phyloP scores from a whole-genome alignment of 2,113 vertebrate species.

The Bombycilla garrulus region DNA sequence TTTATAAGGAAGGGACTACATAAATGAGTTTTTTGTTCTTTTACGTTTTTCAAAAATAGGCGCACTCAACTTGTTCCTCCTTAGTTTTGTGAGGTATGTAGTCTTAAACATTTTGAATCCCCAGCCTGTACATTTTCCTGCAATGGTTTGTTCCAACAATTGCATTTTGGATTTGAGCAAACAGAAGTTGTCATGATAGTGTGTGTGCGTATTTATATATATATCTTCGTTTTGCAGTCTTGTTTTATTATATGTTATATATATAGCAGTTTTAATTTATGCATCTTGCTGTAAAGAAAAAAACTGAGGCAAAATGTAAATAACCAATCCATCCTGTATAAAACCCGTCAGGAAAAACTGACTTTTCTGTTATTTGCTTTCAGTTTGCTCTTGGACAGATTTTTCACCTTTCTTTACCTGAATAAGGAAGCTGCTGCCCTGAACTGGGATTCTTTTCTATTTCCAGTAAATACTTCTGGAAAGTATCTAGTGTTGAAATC shows the following conservation, averaged over 20 bases:
- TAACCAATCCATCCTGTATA: background rate
- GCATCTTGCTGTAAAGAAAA: background rate
- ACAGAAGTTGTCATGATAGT: background rate
- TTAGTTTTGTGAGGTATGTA: background rate
- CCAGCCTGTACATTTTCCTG: background rate
- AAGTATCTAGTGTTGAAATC: background rate
- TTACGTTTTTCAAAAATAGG: background rate
- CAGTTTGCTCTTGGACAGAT: background rate
- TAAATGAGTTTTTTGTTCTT: background rate
- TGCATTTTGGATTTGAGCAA: background rate
- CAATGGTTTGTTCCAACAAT: background rate
- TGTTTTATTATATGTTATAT: background rate
- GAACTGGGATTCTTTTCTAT: background rate
- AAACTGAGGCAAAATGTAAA: background rate
- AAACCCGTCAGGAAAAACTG: background rate
- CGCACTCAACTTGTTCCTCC: background rate
- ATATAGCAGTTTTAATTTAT: background rate
- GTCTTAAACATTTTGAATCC: background rate
- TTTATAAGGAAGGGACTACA: background rate
- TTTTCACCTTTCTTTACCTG: background rate
- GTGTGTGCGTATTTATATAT: fast-evolving
- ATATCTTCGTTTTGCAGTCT: background rate
- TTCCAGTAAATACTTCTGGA: background rate
- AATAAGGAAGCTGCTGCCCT: background rate
- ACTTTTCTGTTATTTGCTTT: background rate